Evolutionary conservation across 1,140 invertebrate species (phyloP).

Genomic region (Drosophila willistoni): DNA sequence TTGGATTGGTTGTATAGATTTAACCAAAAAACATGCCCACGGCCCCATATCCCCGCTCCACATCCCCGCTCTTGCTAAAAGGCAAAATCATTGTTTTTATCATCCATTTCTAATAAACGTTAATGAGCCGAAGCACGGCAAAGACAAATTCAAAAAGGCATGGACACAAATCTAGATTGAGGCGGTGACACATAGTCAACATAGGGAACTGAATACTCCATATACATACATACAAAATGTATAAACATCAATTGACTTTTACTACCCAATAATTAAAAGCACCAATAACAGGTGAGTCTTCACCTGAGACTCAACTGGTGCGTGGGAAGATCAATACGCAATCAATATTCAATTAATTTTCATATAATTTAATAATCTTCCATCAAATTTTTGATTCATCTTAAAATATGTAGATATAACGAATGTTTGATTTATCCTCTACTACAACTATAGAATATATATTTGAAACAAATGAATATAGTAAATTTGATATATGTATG

Average conservation of each 20-base stretch:
- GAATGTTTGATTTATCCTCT: not conserved
- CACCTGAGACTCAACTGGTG: too few species aligned
- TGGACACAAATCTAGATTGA: conserved; percentile 11
- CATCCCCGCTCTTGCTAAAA: conserved; percentile 14
- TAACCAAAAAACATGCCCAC: conserved; percentile 23
- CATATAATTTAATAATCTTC: too few species aligned
- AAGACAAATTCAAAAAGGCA: conserved; percentile 18
- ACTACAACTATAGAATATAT: too few species aligned
- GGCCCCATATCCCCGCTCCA: not conserved
- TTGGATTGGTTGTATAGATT: conserved; percentile 51
- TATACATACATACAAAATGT: not conserved
- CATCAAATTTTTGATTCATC: too few species aligned
- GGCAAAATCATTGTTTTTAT: conserved; percentile 57
- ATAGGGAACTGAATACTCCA: not conserved
- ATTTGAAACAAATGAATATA: not conserved
- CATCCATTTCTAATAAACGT: conserved; percentile 67
- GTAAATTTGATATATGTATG: not conserved
- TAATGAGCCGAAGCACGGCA: conserved; percentile 67
- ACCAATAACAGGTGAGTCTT: too few species aligned
- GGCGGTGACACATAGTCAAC: conserved; percentile 7
- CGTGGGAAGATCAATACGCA: too few species aligned
- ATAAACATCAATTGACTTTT: not conserved
- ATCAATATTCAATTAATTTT: too few species aligned
- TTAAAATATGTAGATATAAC: too few species aligned
- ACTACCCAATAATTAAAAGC: too few species aligned